These are phyloP conservation scores for Eidolon helvum DNA, from an alignment of 2,113 vertebrate species.

Conservation along the genomic window DNA sequence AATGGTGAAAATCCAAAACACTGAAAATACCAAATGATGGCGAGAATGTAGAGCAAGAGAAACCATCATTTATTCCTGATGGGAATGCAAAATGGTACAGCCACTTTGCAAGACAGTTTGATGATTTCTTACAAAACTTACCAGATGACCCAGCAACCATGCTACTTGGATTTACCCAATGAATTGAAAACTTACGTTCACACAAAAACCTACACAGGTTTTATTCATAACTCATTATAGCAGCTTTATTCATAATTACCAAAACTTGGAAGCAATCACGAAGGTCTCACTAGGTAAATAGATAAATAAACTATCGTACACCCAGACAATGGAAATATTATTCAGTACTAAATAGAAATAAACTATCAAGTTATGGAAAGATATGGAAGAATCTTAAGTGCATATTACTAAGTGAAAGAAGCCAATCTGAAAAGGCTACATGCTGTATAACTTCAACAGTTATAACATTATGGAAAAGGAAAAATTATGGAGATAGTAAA, in stretches of 20 bases:
- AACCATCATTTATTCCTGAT: neutral
- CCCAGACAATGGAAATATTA: neutral
- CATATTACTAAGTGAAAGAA: too few relatives aligned
- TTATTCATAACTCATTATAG: too few relatives aligned
- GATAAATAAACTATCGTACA: neutral
- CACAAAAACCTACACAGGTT: too few relatives aligned
- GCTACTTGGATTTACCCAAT: neutral
- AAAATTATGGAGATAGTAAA: neutral
- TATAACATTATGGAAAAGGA: too few relatives aligned
- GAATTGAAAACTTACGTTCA: too few relatives aligned
- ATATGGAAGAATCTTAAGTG: too few relatives aligned
- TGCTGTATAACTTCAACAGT: too few relatives aligned
- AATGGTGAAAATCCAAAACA: neutral
- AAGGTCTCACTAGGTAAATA: neutral
- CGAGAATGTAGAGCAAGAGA: neutral
- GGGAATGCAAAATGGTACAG: too few relatives aligned
- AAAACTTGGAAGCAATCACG: too few relatives aligned
- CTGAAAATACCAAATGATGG: neutral
- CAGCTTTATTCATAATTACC: too few relatives aligned
- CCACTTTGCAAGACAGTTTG: too few relatives aligned
- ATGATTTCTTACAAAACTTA: neutral
- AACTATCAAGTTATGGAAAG: neutral
- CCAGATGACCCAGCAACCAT: neutral
- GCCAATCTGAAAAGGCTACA: too few relatives aligned
- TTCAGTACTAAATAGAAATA: neutral